A percentile compares a stretch with the other conserved stretches of the same genome.
Conservation (phyloP, 1,140 invertebrate species). For the Drosophila kohkoa region DNA sequence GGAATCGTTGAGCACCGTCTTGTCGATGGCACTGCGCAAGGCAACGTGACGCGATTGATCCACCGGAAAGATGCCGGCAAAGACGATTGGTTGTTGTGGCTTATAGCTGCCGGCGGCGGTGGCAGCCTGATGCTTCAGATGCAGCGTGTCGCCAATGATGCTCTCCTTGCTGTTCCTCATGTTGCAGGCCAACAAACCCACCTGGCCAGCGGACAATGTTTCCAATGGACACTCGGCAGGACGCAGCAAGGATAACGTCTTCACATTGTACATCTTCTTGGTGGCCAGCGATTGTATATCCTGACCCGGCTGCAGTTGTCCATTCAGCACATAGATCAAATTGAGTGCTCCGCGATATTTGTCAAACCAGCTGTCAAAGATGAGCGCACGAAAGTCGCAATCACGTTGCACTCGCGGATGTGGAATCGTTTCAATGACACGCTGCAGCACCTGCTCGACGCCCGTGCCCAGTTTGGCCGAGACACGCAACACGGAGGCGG, state of each 20-base stretch:
- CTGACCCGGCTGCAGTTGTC: slow-evolving; percentile 88
- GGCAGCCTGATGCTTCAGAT: slow-evolving; percentile 85
- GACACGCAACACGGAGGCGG: slow-evolving; percentile 89
- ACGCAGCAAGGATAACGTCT: slow-evolving; percentile 91
- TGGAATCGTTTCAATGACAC: slow-evolving; percentile 92
- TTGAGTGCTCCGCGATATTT: slow-evolving; percentile 94
- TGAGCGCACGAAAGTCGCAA: slow-evolving; percentile 90
- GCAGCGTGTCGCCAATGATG: slow-evolving; percentile 94
- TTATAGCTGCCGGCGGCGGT: slow-evolving; percentile 88
- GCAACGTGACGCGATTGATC: slow-evolving; percentile 93
- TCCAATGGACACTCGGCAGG: slow-evolving; percentile 90
- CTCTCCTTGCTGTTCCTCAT: slow-evolving; percentile 93
- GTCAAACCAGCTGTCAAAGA: slow-evolving; percentile 98
- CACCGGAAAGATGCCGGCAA: slow-evolving; percentile 96
- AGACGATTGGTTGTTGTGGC: slow-evolving; percentile 94
- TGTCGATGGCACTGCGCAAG: slow-evolving; percentile 93
- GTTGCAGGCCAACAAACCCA: slow-evolving; percentile 91
- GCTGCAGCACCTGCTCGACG: slow-evolving; percentile 90
- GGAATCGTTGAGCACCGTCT: slow-evolving; percentile 96
- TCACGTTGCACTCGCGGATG: slow-evolving; percentile 88
- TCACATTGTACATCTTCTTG: slow-evolving; percentile 91
- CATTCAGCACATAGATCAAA: slow-evolving; percentile 92
- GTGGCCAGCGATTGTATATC: slow-evolving; percentile 87
- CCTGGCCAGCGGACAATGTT: slow-evolving; percentile 88
- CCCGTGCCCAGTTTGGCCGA: slow-evolving; percentile 96